phyloP scores from a whole-genome alignment of 2,113 vertebrate species.

The Heteronetta atricapilla region DNA sequence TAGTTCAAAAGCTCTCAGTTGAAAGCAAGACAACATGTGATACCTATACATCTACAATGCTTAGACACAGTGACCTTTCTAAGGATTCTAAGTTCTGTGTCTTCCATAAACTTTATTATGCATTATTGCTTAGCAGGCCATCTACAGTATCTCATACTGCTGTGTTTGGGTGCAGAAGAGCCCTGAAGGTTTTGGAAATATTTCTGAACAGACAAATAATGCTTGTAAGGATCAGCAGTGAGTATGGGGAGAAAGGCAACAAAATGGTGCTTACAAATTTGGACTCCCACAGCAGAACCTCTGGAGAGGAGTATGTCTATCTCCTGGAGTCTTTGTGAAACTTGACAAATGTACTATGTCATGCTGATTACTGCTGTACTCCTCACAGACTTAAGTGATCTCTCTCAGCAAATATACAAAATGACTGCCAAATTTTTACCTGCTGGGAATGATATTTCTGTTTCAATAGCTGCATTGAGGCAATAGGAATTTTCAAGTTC shows the following conservation, averaged over 20 bases:
- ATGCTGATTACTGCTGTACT: not conserved
- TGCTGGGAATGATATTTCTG: not conserved
- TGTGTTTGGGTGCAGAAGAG: not conserved
- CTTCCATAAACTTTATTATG: not conserved
- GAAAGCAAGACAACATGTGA: not conserved
- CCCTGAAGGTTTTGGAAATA: not conserved
- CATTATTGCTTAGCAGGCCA: not conserved
- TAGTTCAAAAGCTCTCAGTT: not conserved
- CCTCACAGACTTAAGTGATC: not conserved
- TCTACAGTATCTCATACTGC: not conserved
- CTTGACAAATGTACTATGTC: rapidly evolving
- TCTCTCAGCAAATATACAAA: not conserved
- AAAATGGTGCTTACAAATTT: not conserved
- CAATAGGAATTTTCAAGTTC: not conserved
- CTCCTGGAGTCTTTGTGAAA: not conserved
- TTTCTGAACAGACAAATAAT: not conserved
- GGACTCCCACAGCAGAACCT: not conserved
- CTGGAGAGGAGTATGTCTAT: not conserved
- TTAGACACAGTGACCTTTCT: not conserved
- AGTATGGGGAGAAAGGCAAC: not conserved
- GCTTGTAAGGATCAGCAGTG: not conserved
- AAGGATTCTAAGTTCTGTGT: not conserved
- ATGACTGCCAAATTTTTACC: not conserved
- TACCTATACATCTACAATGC: not conserved
- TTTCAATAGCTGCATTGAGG: not conserved